Evolutionary conservation across 2,888 invertebrate species (phyloP), one percentile per base, ranked within the genome.

Genomic region (Mycalesis mineus): DNA sequence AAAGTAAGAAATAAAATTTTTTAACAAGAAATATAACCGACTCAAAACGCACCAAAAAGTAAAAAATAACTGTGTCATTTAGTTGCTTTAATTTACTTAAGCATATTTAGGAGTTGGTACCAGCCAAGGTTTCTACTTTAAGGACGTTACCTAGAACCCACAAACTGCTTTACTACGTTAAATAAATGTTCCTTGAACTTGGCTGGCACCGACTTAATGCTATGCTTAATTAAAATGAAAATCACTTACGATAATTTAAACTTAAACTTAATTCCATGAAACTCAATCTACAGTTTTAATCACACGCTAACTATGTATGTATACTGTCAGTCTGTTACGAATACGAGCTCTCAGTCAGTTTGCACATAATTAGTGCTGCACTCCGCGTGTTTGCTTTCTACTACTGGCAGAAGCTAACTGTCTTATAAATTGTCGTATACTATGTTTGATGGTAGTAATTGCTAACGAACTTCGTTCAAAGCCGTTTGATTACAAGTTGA

Each of bases 331-430:
- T 41, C 31, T 29, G 36, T 33, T 47, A 41, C 57, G 52, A 49
- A 60, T 53, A 53, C 53, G 41, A 56, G 53, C 53, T 49, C 55
- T 39, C 49, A 48, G 37, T 37, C 48, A 58, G 61, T 60, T 63
- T 60, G 58, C 55, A 63, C 62, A 61, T 63, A 56, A 63, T 58
- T 63, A 60, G 54, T 55, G 53, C 52, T 57, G 40, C 37, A 28
- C 55, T 55, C 50, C 61, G 40, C 60, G 44, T 55, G 48, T 54
- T 54, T 57, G 51, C 37, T 40, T 36, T 42, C 13, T 41, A 13
- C 40, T 31, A 41, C 41, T 51, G 11, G 50, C 31, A 61, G 53
- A 54, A 41, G 47, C 40, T 59, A 51, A 60, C 47, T 56, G 42
- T 58, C 50, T 61, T 58, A 56, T 54, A 61, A 57, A 61, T 63